Base-by-base conservation (phyloP, 1,140 invertebrate species). In the Bombus haemorrhoidalis region DNA sequence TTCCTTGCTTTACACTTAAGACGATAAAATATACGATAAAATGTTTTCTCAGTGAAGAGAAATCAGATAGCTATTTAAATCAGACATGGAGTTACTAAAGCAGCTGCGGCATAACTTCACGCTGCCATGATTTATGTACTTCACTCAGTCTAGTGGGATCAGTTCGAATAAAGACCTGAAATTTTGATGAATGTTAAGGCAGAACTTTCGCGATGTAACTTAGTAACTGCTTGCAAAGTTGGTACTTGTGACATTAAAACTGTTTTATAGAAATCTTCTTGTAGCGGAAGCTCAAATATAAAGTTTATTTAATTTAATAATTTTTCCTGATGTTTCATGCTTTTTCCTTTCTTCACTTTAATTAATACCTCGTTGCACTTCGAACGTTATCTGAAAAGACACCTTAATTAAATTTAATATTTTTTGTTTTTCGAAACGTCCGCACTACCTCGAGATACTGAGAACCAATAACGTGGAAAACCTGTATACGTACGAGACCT, bases 81-180 rank as follows among this genome's bases (percentile, higher is more conserved):
- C 37, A 28, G 37, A 71, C 22, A 71, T 28, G 22, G 68, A 28
- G 34, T 39, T 39, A 28, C 22, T 68, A 37, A 68, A 68, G 34
- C 34, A 68, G 66, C 66, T 71, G 68, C 37, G n/a, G 12, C 25
- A 28, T 39, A 71, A 5, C 39, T 71, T 71, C 69, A 28, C 37
- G 25, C 41, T 41, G 6, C 71, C 15, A 41, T 73, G 71, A 73
- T 73, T 73, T 73, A 73, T 73, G 71, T 73, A 4, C 28, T 34
- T n/a, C 28, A n/a, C 28, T 73, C 39, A n/a, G 28, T 39, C 71
- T 41, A 18, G 39, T 43, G 28, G 25, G 34, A 39, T 71, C 37
- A 41, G 28, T 73, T 41, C 39, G 71, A 73, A 73, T 73, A 73
- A 73, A 73, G 71, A 73, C 41, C 15, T 41, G 71, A 73, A 73